Evolutionary conservation across 2,113 vertebrate genomes (phyloP).

Genomic region (Podarcis cretensis): DNA sequence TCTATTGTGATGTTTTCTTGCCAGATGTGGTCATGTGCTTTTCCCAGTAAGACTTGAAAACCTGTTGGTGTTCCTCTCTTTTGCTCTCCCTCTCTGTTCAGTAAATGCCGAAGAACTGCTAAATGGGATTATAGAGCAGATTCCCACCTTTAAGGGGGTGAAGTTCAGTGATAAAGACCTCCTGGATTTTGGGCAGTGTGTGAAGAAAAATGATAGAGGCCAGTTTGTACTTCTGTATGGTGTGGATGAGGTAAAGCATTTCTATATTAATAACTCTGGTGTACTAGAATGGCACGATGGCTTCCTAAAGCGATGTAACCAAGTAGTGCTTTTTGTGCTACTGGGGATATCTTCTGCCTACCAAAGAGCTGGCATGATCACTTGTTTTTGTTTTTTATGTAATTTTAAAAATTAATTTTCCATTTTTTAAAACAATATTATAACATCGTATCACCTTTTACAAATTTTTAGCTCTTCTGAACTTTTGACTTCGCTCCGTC

Average conservation of each 20-base stretch:
- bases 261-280: background rate
- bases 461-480: no score
- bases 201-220: conserved; percentile 70
- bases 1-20: background rate
- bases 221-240: conserved; percentile 86
- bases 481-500: no score
- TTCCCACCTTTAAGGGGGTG: conserved; percentile 91
- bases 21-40: background rate
- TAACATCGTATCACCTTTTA: no score
- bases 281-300: background rate
- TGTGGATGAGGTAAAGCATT: conserved; percentile 88
- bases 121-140: conserved; percentile 81
- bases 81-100: conserved; percentile 63
- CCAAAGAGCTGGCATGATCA: background rate
- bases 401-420: no score
- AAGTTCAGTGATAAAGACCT: conserved; percentile 90
- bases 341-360: background rate
- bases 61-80: conserved; percentile 1
- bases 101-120: conserved; percentile 85
- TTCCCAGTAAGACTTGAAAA: background rate
- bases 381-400: no score
- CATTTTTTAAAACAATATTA: no score
- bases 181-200: conserved; percentile 90
- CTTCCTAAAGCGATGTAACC: background rate
- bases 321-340: background rate